Evolutionary conservation across 2,797 vertebrate species (phyloP).

Genomic region (Cynodonichthys magdalenae): DNA sequence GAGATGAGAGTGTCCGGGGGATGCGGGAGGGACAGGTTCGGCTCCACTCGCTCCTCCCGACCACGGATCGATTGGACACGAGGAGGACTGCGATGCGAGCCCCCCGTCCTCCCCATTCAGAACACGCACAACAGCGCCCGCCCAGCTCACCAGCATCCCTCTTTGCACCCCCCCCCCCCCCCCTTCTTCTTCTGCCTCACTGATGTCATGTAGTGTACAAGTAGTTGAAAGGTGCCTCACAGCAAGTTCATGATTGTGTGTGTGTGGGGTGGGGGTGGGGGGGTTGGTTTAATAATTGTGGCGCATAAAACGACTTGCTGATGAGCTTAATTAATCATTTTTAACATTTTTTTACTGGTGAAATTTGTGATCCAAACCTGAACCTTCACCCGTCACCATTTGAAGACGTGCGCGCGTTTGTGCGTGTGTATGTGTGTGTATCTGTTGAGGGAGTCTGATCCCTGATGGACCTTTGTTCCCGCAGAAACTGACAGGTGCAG

Average conservation of each 20-base stretch:
- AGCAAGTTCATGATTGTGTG: not conserved
- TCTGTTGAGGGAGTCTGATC: slow-evolving; percentile 1
- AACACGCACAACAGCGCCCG: slow-evolving; percentile 82
- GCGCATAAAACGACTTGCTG: not conserved
- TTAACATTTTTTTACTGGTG: no score
- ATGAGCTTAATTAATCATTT: not conserved
- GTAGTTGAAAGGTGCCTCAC: no score
- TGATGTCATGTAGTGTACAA: slow-evolving; percentile 85
- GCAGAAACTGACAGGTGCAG: slow-evolving; percentile 38
- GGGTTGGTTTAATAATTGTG: not conserved
- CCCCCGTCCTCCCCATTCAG: slow-evolving; percentile 81
- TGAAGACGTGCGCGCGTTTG: not conserved
- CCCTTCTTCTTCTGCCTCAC: slow-evolving; percentile 59
- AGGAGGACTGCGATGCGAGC: slow-evolving; percentile 74
- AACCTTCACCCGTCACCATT: slow-evolving; percentile 4
- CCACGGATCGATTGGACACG: slow-evolving; percentile 82
- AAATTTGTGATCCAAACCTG: not conserved
- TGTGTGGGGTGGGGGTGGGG: no score
- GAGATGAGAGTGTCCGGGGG: slow-evolving; percentile 55
- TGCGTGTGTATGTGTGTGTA: not conserved
- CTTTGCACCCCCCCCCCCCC: not conserved
- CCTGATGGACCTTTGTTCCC: not conserved
- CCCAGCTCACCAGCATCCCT: slow-evolving; percentile 69
- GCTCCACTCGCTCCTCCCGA: slow-evolving; percentile 78
- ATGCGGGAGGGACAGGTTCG: slow-evolving; percentile 74